Evolutionary conservation across 1,140 invertebrate species (phyloP), one percentile per base, ranked within the genome.

Genomic region (Magallana gigas): DNA sequence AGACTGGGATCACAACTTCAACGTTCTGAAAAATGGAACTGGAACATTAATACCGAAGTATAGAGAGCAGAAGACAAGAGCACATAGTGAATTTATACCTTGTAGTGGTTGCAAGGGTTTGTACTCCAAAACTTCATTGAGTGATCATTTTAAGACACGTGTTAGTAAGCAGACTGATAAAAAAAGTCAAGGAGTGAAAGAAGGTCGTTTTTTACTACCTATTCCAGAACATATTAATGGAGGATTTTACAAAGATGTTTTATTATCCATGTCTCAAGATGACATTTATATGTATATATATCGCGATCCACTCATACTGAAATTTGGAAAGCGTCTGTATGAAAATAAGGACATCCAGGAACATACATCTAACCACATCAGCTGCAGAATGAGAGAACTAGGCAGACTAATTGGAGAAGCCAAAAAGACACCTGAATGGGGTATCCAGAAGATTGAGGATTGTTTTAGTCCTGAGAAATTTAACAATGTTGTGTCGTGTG

Each of bases 11-110:
- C 84, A 85, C 56, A 85, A 85, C 56, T 68, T 36, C 14, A 48
- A 85, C 5, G 84, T 85, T 48, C 18, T 85, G 36, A 16, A 85
- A 56, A 68, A 64, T 68, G 62, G 62, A 23, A 9, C 64, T 9
- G 84, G 84, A 29, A 16, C n/a, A 14, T 11, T 85, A 11, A 85
- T 85, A 48, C 18, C 84, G 71, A 85, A 85, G 56, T 85, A 85
- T 18, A 23, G 84, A 36, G 23, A 36, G 29, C 9, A 59, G 14
- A 23, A 16, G 29, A 8, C 18, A 48, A 9, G 36, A 68, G 14
- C 58, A 16, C 36, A 85, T 36, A 36, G 36, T 11, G 56, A 85
- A 6, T 68, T 68, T 68, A 36, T 85, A 68, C 62, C 84, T 58
- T 85, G 84, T 68, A 57, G 14, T 16, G 9, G 9, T 57, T 85